Evolutionary conservation across 2,113 vertebrate genomes (phyloP).

Genomic region (Ageneiosus marmoratus): DNA sequence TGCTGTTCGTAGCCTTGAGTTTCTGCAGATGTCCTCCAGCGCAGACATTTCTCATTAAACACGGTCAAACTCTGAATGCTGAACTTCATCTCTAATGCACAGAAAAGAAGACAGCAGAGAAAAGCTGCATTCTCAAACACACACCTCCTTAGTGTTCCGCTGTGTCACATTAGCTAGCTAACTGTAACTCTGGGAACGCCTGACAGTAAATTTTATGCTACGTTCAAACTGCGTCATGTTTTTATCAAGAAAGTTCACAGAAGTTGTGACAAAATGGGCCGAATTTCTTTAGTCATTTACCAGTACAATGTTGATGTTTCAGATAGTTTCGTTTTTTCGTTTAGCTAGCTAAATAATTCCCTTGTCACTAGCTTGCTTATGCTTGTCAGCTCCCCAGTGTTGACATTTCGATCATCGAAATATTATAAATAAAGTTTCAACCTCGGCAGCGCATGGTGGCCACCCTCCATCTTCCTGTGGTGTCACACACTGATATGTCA

Average conservation of each 20-base stretch:
- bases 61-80: slow-evolving; percentile 71
- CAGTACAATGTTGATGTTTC: not conserved
- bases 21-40: slow-evolving; percentile 80
- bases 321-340: not conserved
- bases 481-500: slow-evolving; percentile 64
- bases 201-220: no score
- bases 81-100: slow-evolving; percentile 64
- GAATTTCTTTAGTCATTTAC: no score
- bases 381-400: no score
- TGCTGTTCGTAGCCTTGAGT: slow-evolving; percentile 63
- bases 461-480: slow-evolving; percentile 63
- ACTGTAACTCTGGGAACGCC: no score
- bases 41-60: slow-evolving; percentile 75
- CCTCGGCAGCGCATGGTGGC: slow-evolving; percentile 71
- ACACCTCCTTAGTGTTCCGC: not conserved
- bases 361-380: no score
- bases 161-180: no score
- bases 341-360: not conserved
- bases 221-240: no score
- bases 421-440: slow-evolving; percentile 49
- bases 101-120: not conserved
- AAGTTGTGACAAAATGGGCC: no score
- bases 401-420: no score
- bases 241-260: no score
- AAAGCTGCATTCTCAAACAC: not conserved